phyloP scores from a whole-genome alignment of 1,140 invertebrate species.

The Olivierus martensii region DNA sequence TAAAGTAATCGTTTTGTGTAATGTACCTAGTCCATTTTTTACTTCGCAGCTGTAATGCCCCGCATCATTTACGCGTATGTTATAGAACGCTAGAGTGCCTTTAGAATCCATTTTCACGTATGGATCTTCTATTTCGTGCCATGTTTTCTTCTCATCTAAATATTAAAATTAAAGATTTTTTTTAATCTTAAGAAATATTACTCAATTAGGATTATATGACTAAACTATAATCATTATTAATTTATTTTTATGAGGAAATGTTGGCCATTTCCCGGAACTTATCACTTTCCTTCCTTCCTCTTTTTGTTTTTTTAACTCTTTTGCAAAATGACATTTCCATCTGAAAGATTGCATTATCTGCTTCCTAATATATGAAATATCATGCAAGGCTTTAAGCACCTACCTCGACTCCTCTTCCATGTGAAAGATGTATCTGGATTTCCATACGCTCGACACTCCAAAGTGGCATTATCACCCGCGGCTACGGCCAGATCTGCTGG shows the following conservation, averaged over 20 bases:
- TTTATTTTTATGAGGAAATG: too few relatives aligned
- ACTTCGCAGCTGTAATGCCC: slow-evolving; percentile 10
- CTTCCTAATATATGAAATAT: too few relatives aligned
- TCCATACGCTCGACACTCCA: slow-evolving; percentile 19
- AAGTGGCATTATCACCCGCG: slow-evolving; percentile 17
- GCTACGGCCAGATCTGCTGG: slow-evolving; percentile 6
- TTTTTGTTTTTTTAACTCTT: too few relatives aligned
- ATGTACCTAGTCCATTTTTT: slow-evolving; percentile 7
- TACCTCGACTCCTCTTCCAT: slow-evolving; percentile 19
- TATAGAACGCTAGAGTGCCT: slow-evolving; percentile 8
- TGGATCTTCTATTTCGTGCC: not conserved
- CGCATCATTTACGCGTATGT: slow-evolving; percentile 4
- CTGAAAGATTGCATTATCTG: too few relatives aligned
- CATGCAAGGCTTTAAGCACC: not conserved
- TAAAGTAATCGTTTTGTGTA: slow-evolving; percentile 7
- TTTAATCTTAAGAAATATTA: too few relatives aligned
- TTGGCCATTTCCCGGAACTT: too few relatives aligned
- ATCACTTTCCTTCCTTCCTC: too few relatives aligned
- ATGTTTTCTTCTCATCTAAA: too few relatives aligned
- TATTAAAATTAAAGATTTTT: too few relatives aligned
- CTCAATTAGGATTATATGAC: too few relatives aligned
- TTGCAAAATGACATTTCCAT: too few relatives aligned
- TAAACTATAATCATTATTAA: too few relatives aligned
- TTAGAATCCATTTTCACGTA: slow-evolving; percentile 4
- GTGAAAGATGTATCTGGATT: slow-evolving; percentile 21